Evolutionary conservation across 1,140 invertebrate species (phyloP), one percentile per base, ranked within the genome.

Genomic region (Papilio polytes): DNA sequence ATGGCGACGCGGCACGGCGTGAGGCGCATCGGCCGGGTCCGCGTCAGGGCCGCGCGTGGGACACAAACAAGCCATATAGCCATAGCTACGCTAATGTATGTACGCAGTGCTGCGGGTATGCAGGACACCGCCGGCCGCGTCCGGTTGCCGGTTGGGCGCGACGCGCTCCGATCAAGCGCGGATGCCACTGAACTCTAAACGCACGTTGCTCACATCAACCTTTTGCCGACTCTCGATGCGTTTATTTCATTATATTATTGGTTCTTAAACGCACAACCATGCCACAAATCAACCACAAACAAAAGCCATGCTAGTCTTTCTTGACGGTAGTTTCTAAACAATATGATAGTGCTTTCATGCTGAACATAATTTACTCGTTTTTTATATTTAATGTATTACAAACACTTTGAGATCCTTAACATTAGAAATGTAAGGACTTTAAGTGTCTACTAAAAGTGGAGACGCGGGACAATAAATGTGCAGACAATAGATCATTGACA

Each of bases 21-120:
- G 59, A 63, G 59, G 83, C 85, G 87, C 90, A 89, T 91, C 88
- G 86, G 89, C 87, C 88, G 88, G 89, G 88, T 70, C 15, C 63
- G 22, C 63, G 22, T 70, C 63, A 70, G 63, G 63, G 88, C 91
- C 86, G 88, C 85, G 89, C 84, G 85, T 87, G 86, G 82, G 87
- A 90, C 89, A 93, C 91, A 93, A 94, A 93, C 92, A 93, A 93
- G 89, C 85, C 89, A 94, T 86, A 92, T 90, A 91, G 66, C 85
- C 83, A 88, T 88, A 89, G 80, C 82, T 88, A 90, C 79, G 80
- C 83, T 83, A 86, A 86, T 86, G 86, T 85, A 87, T 86, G 82
- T 87, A 88, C 85, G 88, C 89, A 87, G 85, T 89, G 85, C 86
- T 86, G 87, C 86, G 89, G 91, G 88, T 91, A 92, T 91, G 89